These are phyloP conservation scores for Serilophus lunatus DNA, from an alignment of 2,113 vertebrate species.

Conservation along the genomic window DNA sequence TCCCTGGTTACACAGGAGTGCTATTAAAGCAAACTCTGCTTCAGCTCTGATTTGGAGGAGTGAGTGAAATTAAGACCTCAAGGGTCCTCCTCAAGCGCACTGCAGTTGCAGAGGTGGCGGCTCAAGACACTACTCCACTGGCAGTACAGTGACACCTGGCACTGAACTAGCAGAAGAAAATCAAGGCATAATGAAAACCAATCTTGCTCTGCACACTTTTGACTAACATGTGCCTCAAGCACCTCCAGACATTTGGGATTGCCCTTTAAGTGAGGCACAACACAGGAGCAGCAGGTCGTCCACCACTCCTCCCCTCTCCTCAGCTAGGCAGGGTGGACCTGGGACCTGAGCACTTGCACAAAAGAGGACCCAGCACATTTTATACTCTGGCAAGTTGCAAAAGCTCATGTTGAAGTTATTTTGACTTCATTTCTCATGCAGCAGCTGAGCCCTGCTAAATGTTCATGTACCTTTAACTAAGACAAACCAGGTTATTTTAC, in stretches of 20 bases:
- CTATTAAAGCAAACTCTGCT: background rate
- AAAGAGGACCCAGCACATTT: background rate
- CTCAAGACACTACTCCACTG: background rate
- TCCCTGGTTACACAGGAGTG: background rate
- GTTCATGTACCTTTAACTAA: background rate
- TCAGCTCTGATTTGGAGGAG: background rate
- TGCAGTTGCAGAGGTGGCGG: background rate
- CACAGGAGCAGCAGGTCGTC: background rate
- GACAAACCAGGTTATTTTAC: background rate
- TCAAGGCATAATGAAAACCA: background rate
- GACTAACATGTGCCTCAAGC: background rate
- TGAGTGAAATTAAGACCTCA: background rate
- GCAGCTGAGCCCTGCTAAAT: background rate
- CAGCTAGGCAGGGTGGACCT: background rate
- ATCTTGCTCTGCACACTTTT: background rate
- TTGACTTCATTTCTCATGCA: background rate
- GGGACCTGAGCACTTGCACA: background rate
- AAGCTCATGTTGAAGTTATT: background rate
- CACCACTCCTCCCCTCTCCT: background rate
- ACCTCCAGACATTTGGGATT: background rate
- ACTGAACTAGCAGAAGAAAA: background rate
- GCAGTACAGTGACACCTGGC: background rate
- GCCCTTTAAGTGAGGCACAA: background rate
- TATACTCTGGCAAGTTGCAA: background rate
- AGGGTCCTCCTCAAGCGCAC: rapidly evolving